Evolutionary conservation across 2,113 vertebrate species (phyloP), one percentile per base, ranked within the genome.

Genomic region (Platycercus adscitus): DNA sequence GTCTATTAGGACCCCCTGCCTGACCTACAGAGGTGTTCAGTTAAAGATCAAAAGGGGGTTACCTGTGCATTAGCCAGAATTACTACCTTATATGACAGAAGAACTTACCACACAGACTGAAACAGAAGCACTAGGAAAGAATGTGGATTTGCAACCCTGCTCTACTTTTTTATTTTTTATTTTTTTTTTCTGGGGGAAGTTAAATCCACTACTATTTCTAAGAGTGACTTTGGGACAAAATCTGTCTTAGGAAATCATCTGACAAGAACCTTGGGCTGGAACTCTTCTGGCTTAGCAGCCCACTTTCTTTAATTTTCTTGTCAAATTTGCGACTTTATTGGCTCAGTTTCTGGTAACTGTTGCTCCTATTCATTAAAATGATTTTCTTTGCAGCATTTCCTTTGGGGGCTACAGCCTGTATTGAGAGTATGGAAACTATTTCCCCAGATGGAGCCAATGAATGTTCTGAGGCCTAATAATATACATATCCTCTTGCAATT

Each of bases 381-480:
- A 24, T 73, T 93, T 94, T 91, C 78, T 88, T 70, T 91, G 43
- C 76, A 83, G 29, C 18, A 46, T 88, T 94, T 88, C 72, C 55
- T 93, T 88, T 3, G 0, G 76, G 85, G 66, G 65, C 53, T 90
- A 50, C 68, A 86, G 88, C 19, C 39, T 78, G 50, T 33, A 71
- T 46, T 78, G 50, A 88, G 82, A 81, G 17, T 85, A 80, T 71
- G 95, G 91, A 96, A 96, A 97, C 82, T 96, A 93, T 95, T 96
- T 97, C 46, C 46, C 64, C 93, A 95, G 76, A 90, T 68, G 71
- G 26, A 95, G 89, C 93, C 93, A 96, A 60, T 86, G 90, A 96
- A 81, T 96, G 72, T 94, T 93, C 91, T 91, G 80, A 93, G 73
- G 44, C 43, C 91, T 93, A 93, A 93, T 93, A 93, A 92, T 91